A percentile compares a stretch with the other conserved stretches of the same genome.
phyloP scores from a whole-genome alignment of 2,113 vertebrate genomes.

The Sorex araneus region DNA sequence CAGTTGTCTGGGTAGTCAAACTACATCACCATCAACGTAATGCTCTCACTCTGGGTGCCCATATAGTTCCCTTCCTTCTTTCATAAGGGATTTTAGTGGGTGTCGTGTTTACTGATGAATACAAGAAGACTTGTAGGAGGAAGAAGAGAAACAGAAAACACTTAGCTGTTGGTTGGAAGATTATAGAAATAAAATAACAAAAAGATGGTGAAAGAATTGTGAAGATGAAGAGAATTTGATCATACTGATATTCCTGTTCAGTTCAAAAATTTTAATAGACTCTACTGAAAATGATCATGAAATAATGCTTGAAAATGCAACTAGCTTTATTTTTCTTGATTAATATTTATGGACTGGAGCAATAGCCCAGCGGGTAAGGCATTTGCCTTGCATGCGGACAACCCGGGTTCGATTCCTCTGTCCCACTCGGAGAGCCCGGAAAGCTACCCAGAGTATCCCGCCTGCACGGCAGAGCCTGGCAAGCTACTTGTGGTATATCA shows the following conservation, averaged over 20 bases:
- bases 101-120: neutral
- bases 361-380: no score
- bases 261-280: conserved; percentile 11
- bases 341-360: neutral
- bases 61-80: neutral
- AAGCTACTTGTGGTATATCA: no score
- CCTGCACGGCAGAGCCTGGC: no score
- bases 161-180: no score
- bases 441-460: no score
- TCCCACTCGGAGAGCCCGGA: no score
- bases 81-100: neutral
- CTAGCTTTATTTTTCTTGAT: neutral
- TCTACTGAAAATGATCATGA: conserved; percentile 29
- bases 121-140: neutral
- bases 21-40: neutral
- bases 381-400: no score
- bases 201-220: neutral
- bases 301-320: conserved; percentile 18
- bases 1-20: neutral
- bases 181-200: conserved; percentile 1
- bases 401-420: no score
- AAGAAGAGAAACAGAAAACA: neutral
- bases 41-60: neutral
- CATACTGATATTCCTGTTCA: neutral
- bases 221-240: conserved; percentile 55